Percentiles rank a stretch among this genome's conserved stretches.
phyloP scores from a whole-genome alignment of 2,797 vertebrate species.

The Vultur gryphus region DNA sequence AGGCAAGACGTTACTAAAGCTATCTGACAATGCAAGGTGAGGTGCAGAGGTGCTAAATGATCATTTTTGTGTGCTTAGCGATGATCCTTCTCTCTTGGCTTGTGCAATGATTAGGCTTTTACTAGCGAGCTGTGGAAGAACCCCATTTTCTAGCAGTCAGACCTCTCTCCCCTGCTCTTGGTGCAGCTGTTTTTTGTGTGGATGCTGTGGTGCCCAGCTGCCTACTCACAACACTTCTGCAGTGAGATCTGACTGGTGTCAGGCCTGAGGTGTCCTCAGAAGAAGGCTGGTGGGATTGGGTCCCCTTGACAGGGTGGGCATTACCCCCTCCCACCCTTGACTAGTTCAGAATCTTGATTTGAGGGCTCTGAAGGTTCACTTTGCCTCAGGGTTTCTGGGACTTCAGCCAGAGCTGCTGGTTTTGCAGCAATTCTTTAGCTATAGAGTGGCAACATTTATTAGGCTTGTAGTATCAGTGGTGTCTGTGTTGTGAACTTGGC shows the following conservation, averaged over 20 bases:
- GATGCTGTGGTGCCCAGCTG: neutral
- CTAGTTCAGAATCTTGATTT: neutral
- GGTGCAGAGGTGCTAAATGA: neutral
- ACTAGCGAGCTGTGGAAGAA: neutral
- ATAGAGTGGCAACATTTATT: neutral
- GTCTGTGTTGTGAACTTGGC: neutral
- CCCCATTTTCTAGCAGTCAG: neutral
- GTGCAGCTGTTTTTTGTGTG: neutral
- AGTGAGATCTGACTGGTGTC: neutral
- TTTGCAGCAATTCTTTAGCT: neutral
- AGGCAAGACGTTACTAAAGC: neutral
- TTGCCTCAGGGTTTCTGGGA: neutral
- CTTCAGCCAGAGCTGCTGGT: neutral
- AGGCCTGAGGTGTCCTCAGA: neutral
- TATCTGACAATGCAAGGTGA: neutral
- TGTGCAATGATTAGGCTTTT: neutral
- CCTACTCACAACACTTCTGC: neutral
- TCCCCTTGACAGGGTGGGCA: neutral
- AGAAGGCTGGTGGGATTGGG: neutral
- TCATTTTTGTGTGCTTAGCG: neutral
- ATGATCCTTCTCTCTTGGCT: neutral
- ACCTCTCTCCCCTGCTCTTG: rapidly evolving
- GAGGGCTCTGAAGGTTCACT: neutral
- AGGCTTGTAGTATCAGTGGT: neutral
- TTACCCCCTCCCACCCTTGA: neutral